Conservation (phyloP, 2,113 vertebrate species). For the Noturus placidus region DNA sequence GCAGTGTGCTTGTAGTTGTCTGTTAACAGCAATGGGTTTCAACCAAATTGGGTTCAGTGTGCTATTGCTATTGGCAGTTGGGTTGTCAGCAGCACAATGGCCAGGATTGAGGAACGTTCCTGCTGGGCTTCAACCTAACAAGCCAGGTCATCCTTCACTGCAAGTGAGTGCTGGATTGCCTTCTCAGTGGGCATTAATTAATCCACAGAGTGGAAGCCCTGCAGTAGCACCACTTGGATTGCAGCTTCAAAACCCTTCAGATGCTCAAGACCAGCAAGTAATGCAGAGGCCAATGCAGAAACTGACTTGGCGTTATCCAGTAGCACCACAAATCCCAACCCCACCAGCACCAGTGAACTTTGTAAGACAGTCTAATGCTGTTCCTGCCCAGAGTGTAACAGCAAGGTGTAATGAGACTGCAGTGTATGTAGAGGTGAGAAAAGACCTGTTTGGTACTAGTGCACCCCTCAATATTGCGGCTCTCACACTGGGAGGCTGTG, state of each 20-base stretch:
- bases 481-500: conserved; percentile 66
- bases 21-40: background rate
- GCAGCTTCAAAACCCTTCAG: background rate
- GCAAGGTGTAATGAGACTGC: conserved; percentile 58
- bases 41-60: background rate
- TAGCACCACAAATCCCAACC: background rate
- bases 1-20: no score
- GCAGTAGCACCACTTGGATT: background rate
- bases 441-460: conserved; percentile 63
- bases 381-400: conserved; percentile 47
- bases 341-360: background rate
- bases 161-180: background rate
- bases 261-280: background rate
- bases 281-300: conserved; percentile 42
- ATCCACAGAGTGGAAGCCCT: background rate
- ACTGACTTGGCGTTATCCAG: conserved; percentile 28
- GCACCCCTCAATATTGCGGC: conserved; percentile 47
- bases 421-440: conserved; percentile 59
- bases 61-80: background rate
- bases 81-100: background rate
- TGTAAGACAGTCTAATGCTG: conserved; percentile 35
- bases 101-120: fast-evolving
- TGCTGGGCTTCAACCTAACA: background rate
- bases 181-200: background rate
- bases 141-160: background rate